A percentile compares a stretch with the other conserved stretches of the same genome.
Evolutionary conservation across 2,113 vertebrate genomes (phyloP).

Genomic region (Stictonetta naevosa): DNA sequence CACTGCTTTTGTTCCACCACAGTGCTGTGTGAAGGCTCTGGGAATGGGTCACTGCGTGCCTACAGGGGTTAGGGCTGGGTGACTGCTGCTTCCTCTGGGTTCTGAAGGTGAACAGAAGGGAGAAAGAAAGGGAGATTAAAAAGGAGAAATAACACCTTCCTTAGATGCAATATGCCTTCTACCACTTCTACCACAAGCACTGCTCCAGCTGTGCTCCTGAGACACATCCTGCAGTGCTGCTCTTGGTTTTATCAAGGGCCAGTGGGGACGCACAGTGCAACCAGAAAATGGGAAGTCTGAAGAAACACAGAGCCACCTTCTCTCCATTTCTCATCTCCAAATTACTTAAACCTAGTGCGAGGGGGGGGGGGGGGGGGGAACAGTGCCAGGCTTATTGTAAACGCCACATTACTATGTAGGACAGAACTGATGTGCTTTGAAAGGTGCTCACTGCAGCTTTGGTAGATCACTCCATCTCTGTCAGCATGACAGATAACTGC

Average conservation of each 20-base stretch:
- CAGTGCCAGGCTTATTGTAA: not conserved
- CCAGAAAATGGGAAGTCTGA: not conserved
- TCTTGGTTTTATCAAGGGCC: not conserved
- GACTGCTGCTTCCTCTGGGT: not conserved
- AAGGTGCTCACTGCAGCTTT: not conserved
- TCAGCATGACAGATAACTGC: constrained; percentile 6
- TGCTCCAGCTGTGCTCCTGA: not conserved
- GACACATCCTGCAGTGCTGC: not conserved
- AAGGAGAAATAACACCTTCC: not conserved
- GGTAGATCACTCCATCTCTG: constrained; percentile 10
- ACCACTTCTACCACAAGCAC: not conserved
- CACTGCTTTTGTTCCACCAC: accelerated
- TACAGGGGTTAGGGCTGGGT: not conserved
- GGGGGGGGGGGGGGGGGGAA: not conserved
- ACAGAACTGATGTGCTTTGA: not conserved
- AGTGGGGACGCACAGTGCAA: accelerated
- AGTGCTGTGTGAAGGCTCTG: not conserved
- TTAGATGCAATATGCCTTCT: not conserved
- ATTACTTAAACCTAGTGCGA: not conserved
- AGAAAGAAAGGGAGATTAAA: not conserved
- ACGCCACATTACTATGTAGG: not conserved
- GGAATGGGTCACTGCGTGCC: not conserved
- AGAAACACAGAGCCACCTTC: not conserved
- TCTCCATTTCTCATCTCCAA: not conserved
- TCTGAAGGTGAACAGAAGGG: not conserved